Percentiles rank a stretch among this genome's conserved stretches.
These are phyloP conservation scores for Potamilus streckersoni DNA, from an alignment of 1,140 invertebrate species.

Conservation along the genomic window DNA sequence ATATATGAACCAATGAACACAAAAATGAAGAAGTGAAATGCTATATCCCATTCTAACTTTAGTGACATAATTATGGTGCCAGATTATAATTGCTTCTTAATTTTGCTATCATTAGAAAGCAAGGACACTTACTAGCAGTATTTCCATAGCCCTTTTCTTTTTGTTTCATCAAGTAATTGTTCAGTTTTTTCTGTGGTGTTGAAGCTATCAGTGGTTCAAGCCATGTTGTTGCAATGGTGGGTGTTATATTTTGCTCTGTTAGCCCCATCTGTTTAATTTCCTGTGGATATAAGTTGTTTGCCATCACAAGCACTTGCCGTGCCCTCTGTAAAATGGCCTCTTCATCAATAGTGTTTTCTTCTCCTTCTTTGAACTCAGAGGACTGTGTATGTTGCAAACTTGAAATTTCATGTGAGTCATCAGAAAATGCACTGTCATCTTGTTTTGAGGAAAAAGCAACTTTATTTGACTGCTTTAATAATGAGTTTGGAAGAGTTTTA, in stretches of 20 bases:
- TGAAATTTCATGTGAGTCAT: constrained; percentile 1
- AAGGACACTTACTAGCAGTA: background rate
- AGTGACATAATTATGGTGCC: no score
- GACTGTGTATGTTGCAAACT: no score
- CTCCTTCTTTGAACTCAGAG: no score
- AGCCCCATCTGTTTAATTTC: background rate
- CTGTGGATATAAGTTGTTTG: constrained; percentile 38
- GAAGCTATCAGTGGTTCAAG: constrained; percentile 8
- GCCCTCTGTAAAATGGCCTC: constrained; percentile 40
- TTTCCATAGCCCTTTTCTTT: background rate
- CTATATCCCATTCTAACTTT: no score
- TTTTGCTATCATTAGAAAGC: background rate
- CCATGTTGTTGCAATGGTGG: background rate
- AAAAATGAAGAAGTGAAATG: no score
- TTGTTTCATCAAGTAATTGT: background rate
- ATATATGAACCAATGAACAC: no score
- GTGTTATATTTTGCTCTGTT: constrained; percentile 1
- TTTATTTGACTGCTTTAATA: background rate
- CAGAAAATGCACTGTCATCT: constrained; percentile 28
- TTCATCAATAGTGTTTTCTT: background rate
- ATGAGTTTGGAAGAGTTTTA: constrained; percentile 1
- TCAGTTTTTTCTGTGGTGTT: background rate
- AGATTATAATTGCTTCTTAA: no score
- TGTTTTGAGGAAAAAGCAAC: constrained; percentile 19
- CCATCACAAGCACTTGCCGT: constrained; percentile 31